These are phyloP conservation scores for Drosophila nigritarsus DNA, from an alignment of 2,888 invertebrate genomes.

Conservation along the genomic window DNA sequence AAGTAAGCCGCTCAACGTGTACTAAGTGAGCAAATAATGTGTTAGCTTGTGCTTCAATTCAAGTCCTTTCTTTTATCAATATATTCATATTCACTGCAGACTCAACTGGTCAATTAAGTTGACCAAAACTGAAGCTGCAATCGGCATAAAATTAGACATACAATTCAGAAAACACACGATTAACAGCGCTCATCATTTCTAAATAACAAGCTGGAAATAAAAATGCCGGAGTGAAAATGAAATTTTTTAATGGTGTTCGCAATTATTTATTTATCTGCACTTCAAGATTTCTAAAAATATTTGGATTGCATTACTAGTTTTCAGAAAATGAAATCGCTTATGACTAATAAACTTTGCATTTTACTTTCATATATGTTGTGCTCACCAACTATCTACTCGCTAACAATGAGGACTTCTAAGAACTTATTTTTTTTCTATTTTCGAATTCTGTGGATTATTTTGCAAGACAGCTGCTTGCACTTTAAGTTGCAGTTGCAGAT, in stretches of 20 bases:
- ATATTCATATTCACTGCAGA: not conserved
- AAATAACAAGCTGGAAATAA: not conserved
- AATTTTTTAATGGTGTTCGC: not conserved
- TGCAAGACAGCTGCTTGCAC: not conserved
- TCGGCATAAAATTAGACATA: not conserved
- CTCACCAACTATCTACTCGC: not conserved
- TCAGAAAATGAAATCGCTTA: not conserved
- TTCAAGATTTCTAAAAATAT: not conserved
- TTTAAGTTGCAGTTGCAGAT: not conserved
- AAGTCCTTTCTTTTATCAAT: not conserved
- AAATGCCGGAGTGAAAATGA: not conserved
- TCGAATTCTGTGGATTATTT: no score
- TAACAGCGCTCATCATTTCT: not conserved
- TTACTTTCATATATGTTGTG: not conserved
- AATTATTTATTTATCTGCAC: not conserved
- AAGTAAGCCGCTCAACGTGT: constrained; percentile 56
- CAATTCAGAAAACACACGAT: not conserved
- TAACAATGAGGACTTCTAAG: not conserved
- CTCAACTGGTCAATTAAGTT: not conserved
- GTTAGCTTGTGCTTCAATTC: constrained; percentile 46
- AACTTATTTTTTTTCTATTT: not conserved
- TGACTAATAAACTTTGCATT: not conserved
- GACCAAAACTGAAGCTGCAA: not conserved
- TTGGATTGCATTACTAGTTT: not conserved
- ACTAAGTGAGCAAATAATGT: constrained; percentile 67